Evolutionary conservation across 2,113 vertebrate genomes (phyloP).

Genomic region (Antechinus flavipes): DNA sequence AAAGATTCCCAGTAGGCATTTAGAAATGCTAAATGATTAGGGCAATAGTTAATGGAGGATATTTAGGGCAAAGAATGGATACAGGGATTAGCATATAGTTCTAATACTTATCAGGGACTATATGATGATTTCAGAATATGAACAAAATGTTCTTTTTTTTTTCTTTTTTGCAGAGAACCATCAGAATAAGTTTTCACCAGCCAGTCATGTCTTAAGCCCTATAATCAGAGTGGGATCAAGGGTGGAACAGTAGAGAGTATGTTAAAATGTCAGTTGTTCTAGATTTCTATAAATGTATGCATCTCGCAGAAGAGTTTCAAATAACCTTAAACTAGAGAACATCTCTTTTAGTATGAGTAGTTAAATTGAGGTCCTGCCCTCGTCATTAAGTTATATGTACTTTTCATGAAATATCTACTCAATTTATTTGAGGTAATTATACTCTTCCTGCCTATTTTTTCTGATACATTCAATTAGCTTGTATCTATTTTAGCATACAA

Average conservation of each 20-base stretch:
- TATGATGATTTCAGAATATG: not conserved
- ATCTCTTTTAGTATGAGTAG: constrained; percentile 19
- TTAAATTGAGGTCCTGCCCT: constrained; percentile 10
- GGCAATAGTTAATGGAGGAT: not conserved
- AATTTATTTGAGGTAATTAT: not conserved
- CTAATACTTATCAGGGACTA: not conserved
- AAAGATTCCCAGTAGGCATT: not conserved
- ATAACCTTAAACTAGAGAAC: not conserved
- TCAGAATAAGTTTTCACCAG: not conserved
- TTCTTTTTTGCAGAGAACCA: not conserved
- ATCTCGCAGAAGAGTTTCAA: not conserved
- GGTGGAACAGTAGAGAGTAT: not conserved
- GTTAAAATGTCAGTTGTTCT: not conserved
- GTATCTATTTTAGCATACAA: not conserved
- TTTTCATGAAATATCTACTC: constrained; percentile 15
- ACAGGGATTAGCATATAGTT: not conserved
- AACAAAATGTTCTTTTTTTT: not conserved
- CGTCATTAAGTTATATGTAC: not conserved
- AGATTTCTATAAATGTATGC: constrained; percentile 11
- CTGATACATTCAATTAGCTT: not conserved
- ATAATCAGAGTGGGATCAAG: not conserved
- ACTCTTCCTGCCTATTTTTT: not conserved
- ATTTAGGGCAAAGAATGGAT: not conserved
- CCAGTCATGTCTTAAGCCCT: not conserved
- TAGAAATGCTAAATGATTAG: not conserved